Conservation (phyloP, 2,888 invertebrate species). For the Eledone cirrhosa region DNA sequence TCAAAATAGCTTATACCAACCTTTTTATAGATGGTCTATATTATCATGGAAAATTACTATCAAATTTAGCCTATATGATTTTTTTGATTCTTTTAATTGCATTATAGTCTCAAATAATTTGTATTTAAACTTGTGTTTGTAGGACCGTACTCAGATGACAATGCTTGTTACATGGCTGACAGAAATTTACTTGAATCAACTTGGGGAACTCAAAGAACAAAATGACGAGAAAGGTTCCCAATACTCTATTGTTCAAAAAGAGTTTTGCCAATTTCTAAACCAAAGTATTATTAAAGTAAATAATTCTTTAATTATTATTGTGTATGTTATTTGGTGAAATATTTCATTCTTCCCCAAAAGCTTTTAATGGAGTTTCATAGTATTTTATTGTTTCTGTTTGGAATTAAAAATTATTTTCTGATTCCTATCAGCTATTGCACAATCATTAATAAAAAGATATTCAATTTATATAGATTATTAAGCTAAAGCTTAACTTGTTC, state of each 20-base stretch:
- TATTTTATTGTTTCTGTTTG: too few relatives aligned
- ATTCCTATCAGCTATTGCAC: too few relatives aligned
- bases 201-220: conserved; percentile 75
- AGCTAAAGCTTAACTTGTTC: too few relatives aligned
- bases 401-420: too few relatives aligned
- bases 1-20: too few relatives aligned
- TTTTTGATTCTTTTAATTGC: background rate
- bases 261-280: conserved; percentile 59
- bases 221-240: conserved; percentile 47
- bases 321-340: too few relatives aligned
- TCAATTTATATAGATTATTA: too few relatives aligned
- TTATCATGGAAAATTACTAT: background rate
- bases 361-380: too few relatives aligned
- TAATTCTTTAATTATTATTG: background rate
- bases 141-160: conserved; percentile 86
- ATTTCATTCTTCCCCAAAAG: too few relatives aligned
- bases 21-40: too few relatives aligned
- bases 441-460: too few relatives aligned
- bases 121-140: background rate
- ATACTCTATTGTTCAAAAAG: conserved; percentile 53
- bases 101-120: background rate
- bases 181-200: conserved; percentile 88
- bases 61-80: too few relatives aligned
- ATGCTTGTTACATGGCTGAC: conserved; percentile 95
- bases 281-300: conserved; percentile 55